These are phyloP conservation scores for Cryptotermes secundus DNA, from an alignment of 1,140 invertebrate genomes.

Conservation along the genomic window DNA sequence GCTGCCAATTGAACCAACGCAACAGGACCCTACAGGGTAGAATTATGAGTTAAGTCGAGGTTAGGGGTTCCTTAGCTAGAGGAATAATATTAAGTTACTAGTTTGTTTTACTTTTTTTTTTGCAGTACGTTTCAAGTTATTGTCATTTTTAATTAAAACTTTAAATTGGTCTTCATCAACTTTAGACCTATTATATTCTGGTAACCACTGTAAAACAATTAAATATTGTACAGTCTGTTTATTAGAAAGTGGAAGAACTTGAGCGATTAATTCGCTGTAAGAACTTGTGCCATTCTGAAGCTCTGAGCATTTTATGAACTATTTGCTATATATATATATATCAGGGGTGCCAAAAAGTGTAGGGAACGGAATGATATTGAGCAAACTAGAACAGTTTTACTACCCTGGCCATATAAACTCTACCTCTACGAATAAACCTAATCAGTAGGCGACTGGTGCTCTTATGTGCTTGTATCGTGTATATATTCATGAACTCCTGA, in stretches of 20 bases:
- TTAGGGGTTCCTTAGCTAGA: too few relatives aligned
- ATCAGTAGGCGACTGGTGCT: too few relatives aligned
- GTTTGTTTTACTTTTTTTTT: neutral
- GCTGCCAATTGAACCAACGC: too few relatives aligned
- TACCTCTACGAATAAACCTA: too few relatives aligned
- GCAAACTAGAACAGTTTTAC: too few relatives aligned
- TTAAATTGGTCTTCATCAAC: neutral
- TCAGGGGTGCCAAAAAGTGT: neutral
- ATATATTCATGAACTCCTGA: too few relatives aligned
- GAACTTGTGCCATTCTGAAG: neutral
- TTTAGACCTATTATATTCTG: neutral
- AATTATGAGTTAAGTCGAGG: too few relatives aligned
- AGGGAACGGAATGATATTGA: too few relatives aligned
- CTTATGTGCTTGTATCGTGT: too few relatives aligned
- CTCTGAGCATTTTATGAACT: neutral
- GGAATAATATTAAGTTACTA: neutral
- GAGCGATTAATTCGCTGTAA: neutral
- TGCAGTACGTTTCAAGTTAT: neutral
- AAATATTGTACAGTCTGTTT: neutral
- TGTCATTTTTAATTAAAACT: conserved; percentile 8
- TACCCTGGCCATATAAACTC: too few relatives aligned
- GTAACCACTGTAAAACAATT: neutral
- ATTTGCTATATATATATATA: neutral
- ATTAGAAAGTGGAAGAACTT: neutral
- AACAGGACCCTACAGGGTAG: too few relatives aligned